Conservation (phyloP, 1,140 invertebrate species). For the Achatina immaculata region DNA sequence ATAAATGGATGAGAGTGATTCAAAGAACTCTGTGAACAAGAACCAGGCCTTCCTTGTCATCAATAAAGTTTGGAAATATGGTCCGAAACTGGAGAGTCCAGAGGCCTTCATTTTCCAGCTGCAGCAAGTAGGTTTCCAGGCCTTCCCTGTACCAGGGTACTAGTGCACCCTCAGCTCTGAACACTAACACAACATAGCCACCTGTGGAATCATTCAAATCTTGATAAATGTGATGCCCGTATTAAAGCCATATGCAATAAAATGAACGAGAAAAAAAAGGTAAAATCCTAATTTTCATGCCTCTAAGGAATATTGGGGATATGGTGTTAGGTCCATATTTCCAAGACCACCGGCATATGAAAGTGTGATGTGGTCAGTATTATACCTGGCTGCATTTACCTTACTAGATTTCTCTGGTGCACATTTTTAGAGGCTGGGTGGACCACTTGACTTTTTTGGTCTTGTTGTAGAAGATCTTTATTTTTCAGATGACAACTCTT, state of each 20-base stretch:
- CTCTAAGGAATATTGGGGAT: no score
- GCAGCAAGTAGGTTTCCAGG: not conserved
- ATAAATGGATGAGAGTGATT: no score
- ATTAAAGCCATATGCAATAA: not conserved
- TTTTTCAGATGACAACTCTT: no score
- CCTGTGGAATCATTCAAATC: not conserved
- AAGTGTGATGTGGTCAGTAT: not conserved
- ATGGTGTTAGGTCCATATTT: no score
- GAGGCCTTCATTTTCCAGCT: constrained; percentile 20
- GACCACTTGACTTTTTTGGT: not conserved
- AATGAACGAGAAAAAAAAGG: not conserved
- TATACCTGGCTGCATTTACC: no score
- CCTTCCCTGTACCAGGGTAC: constrained; percentile 29
- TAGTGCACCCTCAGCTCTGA: not conserved
- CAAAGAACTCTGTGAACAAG: constrained; percentile 18
- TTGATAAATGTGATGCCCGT: not conserved
- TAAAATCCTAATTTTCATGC: no score
- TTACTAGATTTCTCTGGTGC: no score
- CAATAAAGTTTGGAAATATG: constrained; percentile 16
- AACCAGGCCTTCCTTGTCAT: not conserved
- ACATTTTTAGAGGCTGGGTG: no score
- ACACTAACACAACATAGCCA: constrained; percentile 23
- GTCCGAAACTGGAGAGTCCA: not conserved
- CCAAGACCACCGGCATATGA: no score
- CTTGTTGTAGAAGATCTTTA: not conserved